Conservation (phyloP, 2,113 vertebrate species). For the Actenoides hombroni region DNA sequence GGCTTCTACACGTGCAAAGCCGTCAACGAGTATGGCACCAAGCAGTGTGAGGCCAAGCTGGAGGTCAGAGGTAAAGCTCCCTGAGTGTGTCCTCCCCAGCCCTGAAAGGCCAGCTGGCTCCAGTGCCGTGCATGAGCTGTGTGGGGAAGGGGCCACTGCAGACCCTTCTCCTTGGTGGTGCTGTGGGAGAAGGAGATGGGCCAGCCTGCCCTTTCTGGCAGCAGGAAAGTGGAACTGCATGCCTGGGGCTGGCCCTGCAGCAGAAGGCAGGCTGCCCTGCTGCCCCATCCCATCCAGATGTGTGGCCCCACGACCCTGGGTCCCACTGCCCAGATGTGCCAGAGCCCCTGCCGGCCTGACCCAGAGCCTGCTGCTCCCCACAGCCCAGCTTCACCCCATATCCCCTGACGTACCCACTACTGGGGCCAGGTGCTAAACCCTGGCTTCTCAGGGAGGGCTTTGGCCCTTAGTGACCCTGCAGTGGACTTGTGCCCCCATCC, state of each 20-base stretch:
- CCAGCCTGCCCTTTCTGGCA: neutral
- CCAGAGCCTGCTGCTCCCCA: neutral
- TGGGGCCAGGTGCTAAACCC: neutral
- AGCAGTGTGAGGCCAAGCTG: conserved; percentile 91
- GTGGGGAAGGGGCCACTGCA: neutral
- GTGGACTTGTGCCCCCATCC: neutral
- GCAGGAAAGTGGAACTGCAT: neutral
- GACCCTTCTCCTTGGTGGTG: neutral
- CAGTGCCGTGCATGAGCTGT: neutral
- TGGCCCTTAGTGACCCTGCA: neutral
- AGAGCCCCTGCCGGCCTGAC: neutral
- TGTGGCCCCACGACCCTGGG: neutral
- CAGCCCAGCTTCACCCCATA: neutral
- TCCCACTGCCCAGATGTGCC: neutral
- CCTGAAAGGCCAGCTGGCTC: neutral
- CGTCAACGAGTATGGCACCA: conserved; percentile 94
- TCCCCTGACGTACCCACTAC: neutral
- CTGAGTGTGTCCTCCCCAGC: accelerated
- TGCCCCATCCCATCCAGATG: neutral
- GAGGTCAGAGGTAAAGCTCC: conserved; percentile 89
- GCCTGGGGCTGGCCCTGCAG: neutral
- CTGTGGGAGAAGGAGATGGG: neutral
- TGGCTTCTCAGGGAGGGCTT: neutral
- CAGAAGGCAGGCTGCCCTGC: neutral
- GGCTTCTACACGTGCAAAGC: conserved; percentile 96